Conservation (phyloP, 1,140 invertebrate genomes). For the Rhizoglyphus robini region DNA sequence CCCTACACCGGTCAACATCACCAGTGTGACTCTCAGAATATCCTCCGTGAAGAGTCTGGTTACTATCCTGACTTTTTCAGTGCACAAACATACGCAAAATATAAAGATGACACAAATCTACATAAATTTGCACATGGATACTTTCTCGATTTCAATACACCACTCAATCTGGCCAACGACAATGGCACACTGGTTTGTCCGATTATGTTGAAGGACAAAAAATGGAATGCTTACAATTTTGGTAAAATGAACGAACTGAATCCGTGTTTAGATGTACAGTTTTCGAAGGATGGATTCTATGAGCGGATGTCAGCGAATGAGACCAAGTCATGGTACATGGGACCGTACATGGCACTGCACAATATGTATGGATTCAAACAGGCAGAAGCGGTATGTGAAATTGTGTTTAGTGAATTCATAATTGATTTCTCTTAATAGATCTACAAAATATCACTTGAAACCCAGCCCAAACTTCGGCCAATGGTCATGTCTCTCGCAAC, state of each 20-base stretch:
- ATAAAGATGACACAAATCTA: neutral
- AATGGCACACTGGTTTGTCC: neutral
- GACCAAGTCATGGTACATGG: neutral
- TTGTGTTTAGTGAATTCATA: neutral
- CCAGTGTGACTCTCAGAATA: neutral
- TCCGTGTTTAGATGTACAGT: slow-evolving; percentile 7
- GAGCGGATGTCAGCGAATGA: neutral
- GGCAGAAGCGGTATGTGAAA: slow-evolving; percentile 47
- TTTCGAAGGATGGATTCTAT: neutral
- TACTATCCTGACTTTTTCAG: slow-evolving; percentile 4
- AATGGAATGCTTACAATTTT: slow-evolving; percentile 16
- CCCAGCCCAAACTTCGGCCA: slow-evolving; percentile 41
- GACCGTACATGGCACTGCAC: slow-evolving; percentile 40
- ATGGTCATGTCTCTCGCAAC: slow-evolving; percentile 70
- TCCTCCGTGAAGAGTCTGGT: neutral
- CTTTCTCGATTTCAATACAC: slow-evolving; percentile 11
- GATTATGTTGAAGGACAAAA: neutral
- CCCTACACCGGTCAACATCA: neutral
- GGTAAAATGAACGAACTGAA: neutral
- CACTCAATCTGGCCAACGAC: neutral
- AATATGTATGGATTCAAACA: slow-evolving; percentile 67
- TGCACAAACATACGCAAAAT: neutral
- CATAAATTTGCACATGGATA: slow-evolving; percentile 1
- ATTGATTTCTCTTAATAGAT: slow-evolving; percentile 40
- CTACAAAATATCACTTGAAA: slow-evolving; percentile 19